Percentiles rank a stretch among this genome's conserved stretches.
Conservation (phyloP, 1,140 invertebrate species). For the Calephelis virginiensis region DNA sequence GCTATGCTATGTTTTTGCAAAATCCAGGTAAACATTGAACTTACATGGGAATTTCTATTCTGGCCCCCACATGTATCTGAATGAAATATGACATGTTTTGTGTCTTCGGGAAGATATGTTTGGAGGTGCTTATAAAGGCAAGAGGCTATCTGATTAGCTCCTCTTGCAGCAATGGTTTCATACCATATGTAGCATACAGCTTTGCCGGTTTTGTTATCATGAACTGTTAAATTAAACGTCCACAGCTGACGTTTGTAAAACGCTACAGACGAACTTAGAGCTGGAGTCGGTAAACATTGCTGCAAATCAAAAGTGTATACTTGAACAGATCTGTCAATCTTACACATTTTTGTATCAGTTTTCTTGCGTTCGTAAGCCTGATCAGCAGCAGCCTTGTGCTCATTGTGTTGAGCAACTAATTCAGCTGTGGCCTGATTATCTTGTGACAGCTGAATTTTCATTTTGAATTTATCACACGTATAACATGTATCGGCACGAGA, state of each 20-base stretch:
- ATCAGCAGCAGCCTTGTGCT: background rate
- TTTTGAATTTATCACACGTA: background rate
- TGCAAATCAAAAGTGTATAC: background rate
- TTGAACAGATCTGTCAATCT: background rate
- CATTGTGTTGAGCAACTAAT: background rate
- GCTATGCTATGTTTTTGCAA: background rate
- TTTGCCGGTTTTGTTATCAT: constrained; percentile 3
- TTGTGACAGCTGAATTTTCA: background rate
- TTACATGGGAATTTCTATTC: background rate
- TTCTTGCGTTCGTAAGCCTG: background rate
- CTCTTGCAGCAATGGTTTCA: background rate
- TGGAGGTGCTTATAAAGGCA: background rate
- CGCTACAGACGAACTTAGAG: background rate
- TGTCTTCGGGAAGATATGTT: background rate
- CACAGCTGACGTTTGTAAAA: background rate
- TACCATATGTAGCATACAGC: background rate
- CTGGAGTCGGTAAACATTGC: background rate
- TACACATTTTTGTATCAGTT: background rate
- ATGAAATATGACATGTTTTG: constrained; percentile 4
- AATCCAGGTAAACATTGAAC: constrained; percentile 1
- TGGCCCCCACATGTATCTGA: background rate
- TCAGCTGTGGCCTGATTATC: background rate
- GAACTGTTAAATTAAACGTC: background rate
- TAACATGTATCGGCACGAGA: no score
- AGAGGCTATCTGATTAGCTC: constrained; percentile 4